Conservation (phyloP, 1,140 invertebrate genomes). For the Melitaea cinxia region DNA sequence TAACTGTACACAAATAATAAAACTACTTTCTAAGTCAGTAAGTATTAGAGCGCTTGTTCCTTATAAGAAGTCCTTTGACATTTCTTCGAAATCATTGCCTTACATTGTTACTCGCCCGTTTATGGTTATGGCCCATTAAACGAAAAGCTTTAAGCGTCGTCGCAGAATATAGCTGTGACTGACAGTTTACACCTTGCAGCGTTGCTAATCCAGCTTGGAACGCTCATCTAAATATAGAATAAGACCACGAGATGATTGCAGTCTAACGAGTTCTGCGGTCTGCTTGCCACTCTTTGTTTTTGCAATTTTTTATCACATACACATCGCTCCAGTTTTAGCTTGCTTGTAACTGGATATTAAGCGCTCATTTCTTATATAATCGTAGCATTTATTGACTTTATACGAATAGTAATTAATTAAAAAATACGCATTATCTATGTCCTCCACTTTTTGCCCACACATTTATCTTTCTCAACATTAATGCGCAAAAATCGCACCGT, state of each 20-base stretch:
- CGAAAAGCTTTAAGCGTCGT: conserved; percentile 40
- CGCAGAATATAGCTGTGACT: conserved; percentile 45
- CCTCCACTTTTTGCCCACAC: conserved; percentile 52
- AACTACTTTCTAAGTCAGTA: background rate
- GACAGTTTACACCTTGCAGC: conserved; percentile 59
- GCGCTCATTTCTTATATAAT: background rate
- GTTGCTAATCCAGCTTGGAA: conserved; percentile 57
- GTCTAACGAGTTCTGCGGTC: conserved; percentile 60
- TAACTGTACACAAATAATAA: too few species aligned
- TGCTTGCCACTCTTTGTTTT: conserved; percentile 52
- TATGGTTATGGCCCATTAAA: conserved; percentile 54
- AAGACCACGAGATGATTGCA: conserved; percentile 59
- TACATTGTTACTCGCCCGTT: conserved; percentile 38
- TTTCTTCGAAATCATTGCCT: conserved; percentile 43
- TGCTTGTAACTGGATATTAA: conserved; percentile 10
- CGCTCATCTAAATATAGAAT: conserved; percentile 67
- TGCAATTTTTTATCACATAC: conserved; percentile 58
- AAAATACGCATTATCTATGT: conserved; percentile 33
- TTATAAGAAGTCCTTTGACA: conserved; percentile 29
- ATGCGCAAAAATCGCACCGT: conserved; percentile 69
- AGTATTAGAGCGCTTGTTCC: conserved; percentile 17
- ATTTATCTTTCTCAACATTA: conserved; percentile 75
- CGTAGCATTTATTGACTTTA: background rate
- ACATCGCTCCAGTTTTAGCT: conserved; percentile 53
- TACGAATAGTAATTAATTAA: conserved; percentile 10